Conservation (phyloP, 2,797 vertebrate species). For the Sebastes miniatus region DNA sequence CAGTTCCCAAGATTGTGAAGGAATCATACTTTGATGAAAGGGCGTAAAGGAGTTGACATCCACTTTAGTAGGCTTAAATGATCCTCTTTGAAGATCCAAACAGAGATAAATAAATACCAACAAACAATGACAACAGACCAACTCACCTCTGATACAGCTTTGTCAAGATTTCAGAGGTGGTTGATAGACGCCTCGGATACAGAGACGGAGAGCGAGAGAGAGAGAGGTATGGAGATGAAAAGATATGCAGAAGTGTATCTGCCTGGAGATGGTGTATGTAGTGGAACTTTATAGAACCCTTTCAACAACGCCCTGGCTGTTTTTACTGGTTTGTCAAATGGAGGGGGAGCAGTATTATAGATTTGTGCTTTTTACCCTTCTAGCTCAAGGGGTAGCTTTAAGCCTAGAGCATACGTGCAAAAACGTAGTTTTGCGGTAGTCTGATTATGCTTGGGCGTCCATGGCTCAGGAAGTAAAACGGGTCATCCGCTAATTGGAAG, state of each 20-base stretch:
- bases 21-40: constrained; percentile 59
- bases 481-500: neutral
- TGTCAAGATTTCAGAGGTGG: constrained; percentile 37
- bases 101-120: constrained; percentile 76
- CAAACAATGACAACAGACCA: constrained; percentile 59
- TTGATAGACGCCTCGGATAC: constrained; percentile 17
- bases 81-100: constrained; percentile 74
- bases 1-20: constrained; percentile 58
- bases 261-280: neutral
- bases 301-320: neutral
- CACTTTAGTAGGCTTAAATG: constrained; percentile 75
- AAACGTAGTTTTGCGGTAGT: neutral
- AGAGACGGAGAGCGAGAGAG: neutral
- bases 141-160: constrained; percentile 37
- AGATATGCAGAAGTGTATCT: neutral
- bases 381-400: neutral
- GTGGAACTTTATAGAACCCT: neutral
- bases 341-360: neutral
- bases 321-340: constrained; percentile 16
- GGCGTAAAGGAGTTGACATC: constrained; percentile 73
- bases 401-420: neutral
- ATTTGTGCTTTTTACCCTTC: neutral
- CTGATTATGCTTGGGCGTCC: neutral
- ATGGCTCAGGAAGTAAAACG: neutral
- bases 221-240: neutral